A percentile compares a stretch with the other conserved stretches of the same genome.
These are phyloP conservation scores for Dryadula phaetusa DNA, from an alignment of 2,888 invertebrate species.

Conservation along the genomic window DNA sequence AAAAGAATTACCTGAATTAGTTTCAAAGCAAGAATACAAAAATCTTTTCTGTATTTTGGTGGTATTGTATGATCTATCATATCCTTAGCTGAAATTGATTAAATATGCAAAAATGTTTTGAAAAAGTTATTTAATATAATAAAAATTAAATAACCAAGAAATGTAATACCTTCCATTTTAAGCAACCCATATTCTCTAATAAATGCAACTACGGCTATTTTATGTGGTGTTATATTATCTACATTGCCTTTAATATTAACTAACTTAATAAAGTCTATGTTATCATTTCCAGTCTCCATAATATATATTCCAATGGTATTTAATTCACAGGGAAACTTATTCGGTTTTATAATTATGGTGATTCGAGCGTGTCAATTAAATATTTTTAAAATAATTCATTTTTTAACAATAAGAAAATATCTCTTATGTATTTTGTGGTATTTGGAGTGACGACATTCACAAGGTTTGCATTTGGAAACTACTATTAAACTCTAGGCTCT, in stretches of 20 bases:
- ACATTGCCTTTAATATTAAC: constrained; percentile 74
- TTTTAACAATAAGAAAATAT: not conserved
- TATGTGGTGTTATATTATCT: constrained; percentile 91
- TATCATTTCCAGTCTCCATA: constrained; percentile 70
- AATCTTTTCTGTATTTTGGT: constrained; percentile 88
- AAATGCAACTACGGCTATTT: constrained; percentile 90
- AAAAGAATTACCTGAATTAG: constrained; percentile 87
- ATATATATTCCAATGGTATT: constrained; percentile 5
- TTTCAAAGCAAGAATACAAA: constrained; percentile 91
- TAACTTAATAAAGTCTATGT: constrained; percentile 70
- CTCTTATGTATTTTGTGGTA: too few relatives aligned
- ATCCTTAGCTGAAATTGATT: constrained; percentile 69
- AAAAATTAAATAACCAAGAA: constrained; percentile 6
- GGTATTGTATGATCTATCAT: constrained; percentile 79
- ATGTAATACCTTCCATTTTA: constrained; percentile 73
- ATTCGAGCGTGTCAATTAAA: not conserved
- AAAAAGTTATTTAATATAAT: not conserved
- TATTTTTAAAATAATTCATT: not conserved
- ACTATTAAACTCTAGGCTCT: too few relatives aligned
- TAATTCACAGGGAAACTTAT: too few relatives aligned
- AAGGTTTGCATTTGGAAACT: too few relatives aligned
- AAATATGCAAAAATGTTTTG: not conserved
- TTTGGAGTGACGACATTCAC: too few relatives aligned
- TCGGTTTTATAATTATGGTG: too few relatives aligned
- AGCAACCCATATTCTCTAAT: constrained; percentile 90